phyloP scores from a whole-genome alignment of 2,888 invertebrate species.

The Torymus aiolomorphi region DNA sequence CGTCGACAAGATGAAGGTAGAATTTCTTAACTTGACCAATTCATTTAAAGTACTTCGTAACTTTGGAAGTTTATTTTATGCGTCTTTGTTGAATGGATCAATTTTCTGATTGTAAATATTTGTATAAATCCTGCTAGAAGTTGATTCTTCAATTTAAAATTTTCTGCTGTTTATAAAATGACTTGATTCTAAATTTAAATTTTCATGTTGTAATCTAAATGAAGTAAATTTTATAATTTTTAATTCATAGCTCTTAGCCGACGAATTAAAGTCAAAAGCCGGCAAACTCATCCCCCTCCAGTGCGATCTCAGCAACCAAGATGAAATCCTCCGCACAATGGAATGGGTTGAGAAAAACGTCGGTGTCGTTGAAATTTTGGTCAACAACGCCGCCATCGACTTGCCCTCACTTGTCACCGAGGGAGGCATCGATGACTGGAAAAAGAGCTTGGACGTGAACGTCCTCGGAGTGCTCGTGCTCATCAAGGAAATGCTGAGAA shows the following conservation, averaged over 20 bases:
- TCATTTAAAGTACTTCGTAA: too few relatives aligned
- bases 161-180: background rate
- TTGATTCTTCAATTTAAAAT: too few relatives aligned
- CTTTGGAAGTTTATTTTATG: too few relatives aligned
- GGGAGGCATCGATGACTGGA: constrained; percentile 61
- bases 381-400: constrained; percentile 79
- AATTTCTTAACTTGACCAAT: too few relatives aligned
- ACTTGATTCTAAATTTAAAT: background rate
- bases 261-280: constrained; percentile 54
- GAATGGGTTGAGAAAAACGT: constrained; percentile 76
- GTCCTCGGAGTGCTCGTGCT: constrained; percentile 60
- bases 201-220: background rate
- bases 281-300: constrained; percentile 72
- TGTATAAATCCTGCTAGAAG: too few relatives aligned
- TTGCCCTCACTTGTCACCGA: constrained; percentile 60
- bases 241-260: constrained; percentile 28
- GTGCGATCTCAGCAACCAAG: constrained; percentile 78
- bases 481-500: constrained; percentile 60
- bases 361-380: constrained; percentile 78
- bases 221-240: background rate
- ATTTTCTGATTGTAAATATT: too few relatives aligned
- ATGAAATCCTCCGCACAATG: constrained; percentile 77
- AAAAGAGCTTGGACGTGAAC: constrained; percentile 62
- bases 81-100: too few relatives aligned
- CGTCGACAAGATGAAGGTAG: constrained; percentile 70